Conservation (phyloP, 2,888 invertebrate genomes). For the Cantharis rufa region DNA sequence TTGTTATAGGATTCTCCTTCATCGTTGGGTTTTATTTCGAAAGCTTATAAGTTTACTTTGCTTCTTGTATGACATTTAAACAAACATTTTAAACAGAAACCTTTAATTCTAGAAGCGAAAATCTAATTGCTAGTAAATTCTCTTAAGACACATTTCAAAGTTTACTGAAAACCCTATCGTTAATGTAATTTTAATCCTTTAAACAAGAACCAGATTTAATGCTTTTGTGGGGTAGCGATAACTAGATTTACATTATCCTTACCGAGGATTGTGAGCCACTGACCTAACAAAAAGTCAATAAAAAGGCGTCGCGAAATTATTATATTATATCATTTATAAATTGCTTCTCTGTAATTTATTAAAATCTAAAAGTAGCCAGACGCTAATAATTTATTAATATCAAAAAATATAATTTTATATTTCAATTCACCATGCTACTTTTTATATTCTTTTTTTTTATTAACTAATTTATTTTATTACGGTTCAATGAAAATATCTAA, state of each 20-base stretch:
- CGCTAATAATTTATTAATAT: neutral
- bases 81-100: neutral
- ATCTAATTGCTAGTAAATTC: neutral
- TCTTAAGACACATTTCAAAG: slow-evolving; percentile 6
- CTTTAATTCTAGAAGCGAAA: neutral
- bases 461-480: neutral
- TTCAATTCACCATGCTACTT: neutral
- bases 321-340: neutral
- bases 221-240: slow-evolving; percentile 19
- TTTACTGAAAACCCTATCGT: slow-evolving; percentile 9
- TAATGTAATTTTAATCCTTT: slow-evolving; percentile 24
- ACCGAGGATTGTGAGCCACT: slow-evolving; percentile 14
- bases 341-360: neutral
- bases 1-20: neutral
- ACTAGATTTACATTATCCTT: slow-evolving; percentile 23
- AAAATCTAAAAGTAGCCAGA: neutral
- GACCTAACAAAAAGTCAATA: neutral
- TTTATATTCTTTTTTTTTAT: neutral
- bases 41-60: neutral
- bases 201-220: slow-evolving; percentile 19
- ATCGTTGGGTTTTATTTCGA: neutral
- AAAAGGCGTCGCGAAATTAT: neutral
- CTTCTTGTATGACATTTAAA: neutral
- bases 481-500: neutral
- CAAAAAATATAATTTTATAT: too few relatives aligned